A percentile compares a stretch with the other conserved stretches of the same genome.
These are phyloP conservation scores for Scaeva pyrastri DNA, from an alignment of 2,888 invertebrate species.

Conservation along the genomic window DNA sequence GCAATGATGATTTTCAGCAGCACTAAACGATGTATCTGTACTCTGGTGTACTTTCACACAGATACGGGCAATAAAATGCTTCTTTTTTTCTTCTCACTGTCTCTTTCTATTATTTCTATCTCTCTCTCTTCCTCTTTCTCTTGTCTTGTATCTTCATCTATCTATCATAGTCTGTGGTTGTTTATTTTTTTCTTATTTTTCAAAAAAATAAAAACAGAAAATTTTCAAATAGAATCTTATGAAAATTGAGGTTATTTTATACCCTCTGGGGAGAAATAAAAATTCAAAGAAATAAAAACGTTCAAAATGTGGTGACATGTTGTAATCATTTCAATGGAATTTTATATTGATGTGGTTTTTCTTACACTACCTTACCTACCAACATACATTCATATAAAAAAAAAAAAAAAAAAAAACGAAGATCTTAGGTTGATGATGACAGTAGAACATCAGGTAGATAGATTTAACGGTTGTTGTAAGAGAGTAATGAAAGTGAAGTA, in stretches of 20 bases:
- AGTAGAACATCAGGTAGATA: background rate
- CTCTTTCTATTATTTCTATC: background rate
- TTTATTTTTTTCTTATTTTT: conserved; percentile 28
- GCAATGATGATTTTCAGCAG: conserved; percentile 69
- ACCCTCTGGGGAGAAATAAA: conserved; percentile 42
- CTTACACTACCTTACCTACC: too few relatives aligned
- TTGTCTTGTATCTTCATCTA: background rate
- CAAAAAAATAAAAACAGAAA: background rate
- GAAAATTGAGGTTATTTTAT: conserved; percentile 50
- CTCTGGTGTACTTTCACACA: conserved; percentile 36
- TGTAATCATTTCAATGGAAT: conserved; percentile 69
- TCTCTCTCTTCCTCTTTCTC: background rate
- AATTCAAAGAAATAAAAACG: conserved; percentile 50
- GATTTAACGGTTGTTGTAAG: conserved; percentile 9
- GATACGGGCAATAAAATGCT: conserved; percentile 66
- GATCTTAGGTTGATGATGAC: conserved; percentile 64
- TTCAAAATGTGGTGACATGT: conserved; percentile 56
- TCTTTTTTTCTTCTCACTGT: conserved; percentile 7
- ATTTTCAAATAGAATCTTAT: conserved; percentile 44
- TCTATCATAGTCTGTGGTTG: conserved; percentile 6
- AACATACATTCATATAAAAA: too few relatives aligned
- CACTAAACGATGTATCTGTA: conserved; percentile 62
- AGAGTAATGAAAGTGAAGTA: conserved; percentile 19
- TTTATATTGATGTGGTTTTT: conserved; percentile 60
- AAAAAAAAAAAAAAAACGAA: conserved; percentile 7